A percentile compares a stretch with the other conserved stretches of the same genome.
Conservation (phyloP, 1,140 invertebrate species). For the Diuraphis noxia region DNA sequence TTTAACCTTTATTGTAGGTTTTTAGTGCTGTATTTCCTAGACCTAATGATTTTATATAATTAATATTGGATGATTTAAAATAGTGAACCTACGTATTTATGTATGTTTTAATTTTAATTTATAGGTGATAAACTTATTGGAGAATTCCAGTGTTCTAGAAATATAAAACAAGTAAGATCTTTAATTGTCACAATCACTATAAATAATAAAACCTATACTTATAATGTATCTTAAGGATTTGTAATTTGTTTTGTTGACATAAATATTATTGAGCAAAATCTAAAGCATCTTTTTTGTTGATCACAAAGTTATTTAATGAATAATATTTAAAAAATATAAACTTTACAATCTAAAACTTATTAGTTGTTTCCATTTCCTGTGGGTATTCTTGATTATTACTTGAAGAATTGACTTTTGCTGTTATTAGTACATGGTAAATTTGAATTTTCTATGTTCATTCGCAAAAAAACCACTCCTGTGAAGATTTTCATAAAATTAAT, state of each 20-base stretch:
- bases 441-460: conserved; percentile 5
- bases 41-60: no score
- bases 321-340: background rate
- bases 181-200: conserved; percentile 64
- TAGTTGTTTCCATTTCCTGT: background rate
- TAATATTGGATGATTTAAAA: background rate
- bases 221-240: conserved; percentile 42
- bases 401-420: background rate
- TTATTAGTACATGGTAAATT: background rate
- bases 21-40: no score
- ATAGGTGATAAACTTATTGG: conserved; percentile 68
- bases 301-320: background rate
- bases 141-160: conserved; percentile 68
- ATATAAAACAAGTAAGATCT: conserved; percentile 66
- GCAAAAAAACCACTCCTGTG: conserved; percentile 36
- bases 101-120: conserved; percentile 56
- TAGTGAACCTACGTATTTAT: background rate
- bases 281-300: background rate
- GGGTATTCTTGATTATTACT: background rate
- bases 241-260: conserved; percentile 30
- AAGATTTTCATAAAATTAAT: background rate
- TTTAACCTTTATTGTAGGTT: no score
- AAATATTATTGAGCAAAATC: conserved; percentile 6
- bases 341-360: background rate
- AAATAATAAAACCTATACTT: conserved; percentile 57